Conservation (phyloP, 2,797 vertebrate species). For the Rhinichthys osculus region DNA sequence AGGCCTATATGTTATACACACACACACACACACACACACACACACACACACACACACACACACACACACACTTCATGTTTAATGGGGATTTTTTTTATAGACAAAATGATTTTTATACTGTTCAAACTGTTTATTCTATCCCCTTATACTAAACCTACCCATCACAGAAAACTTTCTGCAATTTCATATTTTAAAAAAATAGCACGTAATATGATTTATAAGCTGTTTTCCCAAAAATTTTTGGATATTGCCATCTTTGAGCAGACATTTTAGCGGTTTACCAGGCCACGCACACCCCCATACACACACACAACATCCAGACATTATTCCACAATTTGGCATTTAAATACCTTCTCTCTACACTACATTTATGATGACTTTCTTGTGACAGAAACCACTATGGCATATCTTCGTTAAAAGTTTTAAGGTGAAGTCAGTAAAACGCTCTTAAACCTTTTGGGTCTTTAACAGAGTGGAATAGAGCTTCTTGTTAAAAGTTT, state of each 20-base stretch:
- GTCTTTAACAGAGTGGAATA: slow-evolving; percentile 18
- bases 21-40: neutral
- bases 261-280: neutral
- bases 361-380: neutral
- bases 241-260: no score
- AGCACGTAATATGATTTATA: no score
- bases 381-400: slow-evolving; percentile 12
- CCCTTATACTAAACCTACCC: no score
- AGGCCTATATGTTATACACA: no score
- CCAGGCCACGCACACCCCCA: no score
- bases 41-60: neutral
- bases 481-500: slow-evolving; percentile 11
- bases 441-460: slow-evolving; percentile 28
- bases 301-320: neutral
- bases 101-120: no score
- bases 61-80: neutral
- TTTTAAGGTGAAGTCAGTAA: slow-evolving; percentile 36
- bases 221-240: no score
- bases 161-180: no score
- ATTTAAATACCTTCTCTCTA: neutral
- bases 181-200: no score
- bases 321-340: no score
- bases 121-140: no score
- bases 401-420: neutral
- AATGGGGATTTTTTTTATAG: no score